A percentile compares a stretch with the other conserved stretches of the same genome.
Evolutionary conservation across 2,797 vertebrate species (phyloP).

Genomic region (Lithobates sylvaticus): DNA sequence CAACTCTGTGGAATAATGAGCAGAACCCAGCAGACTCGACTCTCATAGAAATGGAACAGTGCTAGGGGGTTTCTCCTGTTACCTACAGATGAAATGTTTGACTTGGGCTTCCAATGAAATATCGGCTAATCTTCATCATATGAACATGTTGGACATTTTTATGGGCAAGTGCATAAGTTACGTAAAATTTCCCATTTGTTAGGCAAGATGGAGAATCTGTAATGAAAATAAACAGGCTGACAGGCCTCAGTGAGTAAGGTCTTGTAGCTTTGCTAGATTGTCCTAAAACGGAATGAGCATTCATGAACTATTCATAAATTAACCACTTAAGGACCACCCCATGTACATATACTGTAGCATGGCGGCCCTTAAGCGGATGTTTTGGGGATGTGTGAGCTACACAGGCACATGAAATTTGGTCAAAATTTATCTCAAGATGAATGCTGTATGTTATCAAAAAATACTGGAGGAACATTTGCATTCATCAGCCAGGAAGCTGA

Average conservation of each 20-base stretch:
- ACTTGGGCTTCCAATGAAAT: not conserved
- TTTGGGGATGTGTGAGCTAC: too few species aligned
- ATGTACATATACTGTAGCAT: too few species aligned
- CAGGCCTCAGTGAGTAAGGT: slow-evolving; percentile 23
- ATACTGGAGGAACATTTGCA: too few species aligned
- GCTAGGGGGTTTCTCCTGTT: not conserved
- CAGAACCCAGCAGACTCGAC: not conserved
- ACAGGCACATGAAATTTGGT: too few species aligned
- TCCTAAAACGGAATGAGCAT: not conserved
- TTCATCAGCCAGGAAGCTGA: too few species aligned
- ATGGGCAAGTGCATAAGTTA: too few species aligned
- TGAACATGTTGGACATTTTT: not conserved
- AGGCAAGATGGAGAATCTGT: slow-evolving; percentile 18
- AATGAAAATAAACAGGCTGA: slow-evolving; percentile 53
- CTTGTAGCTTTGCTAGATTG: slow-evolving; percentile 32
- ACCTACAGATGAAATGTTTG: not conserved
- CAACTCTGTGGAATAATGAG: not conserved
- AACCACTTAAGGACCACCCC: not conserved
- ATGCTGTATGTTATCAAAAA: too few species aligned
- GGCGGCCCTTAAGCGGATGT: too few species aligned
- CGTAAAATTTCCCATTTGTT: too few species aligned
- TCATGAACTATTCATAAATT: slow-evolving; percentile 31
- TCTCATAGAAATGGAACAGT: not conserved
- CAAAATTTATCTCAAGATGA: too few species aligned
- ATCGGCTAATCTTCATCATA: slow-evolving; percentile 7